These are phyloP conservation scores for Drosophila aldrichi DNA, from an alignment of 2,888 invertebrate genomes.

Conservation along the genomic window DNA sequence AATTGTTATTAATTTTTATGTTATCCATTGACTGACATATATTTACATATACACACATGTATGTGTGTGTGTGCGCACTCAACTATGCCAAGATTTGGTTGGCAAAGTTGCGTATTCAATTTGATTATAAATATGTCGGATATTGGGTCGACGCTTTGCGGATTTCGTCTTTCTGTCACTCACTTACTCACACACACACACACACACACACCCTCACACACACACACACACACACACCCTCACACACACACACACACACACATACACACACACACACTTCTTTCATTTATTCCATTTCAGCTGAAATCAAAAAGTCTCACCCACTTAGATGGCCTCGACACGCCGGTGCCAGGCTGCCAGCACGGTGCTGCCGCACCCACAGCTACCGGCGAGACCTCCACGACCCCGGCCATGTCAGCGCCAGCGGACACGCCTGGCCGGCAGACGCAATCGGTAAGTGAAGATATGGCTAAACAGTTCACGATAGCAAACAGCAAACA, in stretches of 20 bases:
- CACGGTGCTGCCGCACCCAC: conserved; percentile 66
- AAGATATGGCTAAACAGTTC: conserved; percentile 14
- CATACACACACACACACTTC: conserved; percentile 21
- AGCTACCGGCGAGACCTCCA: conserved; percentile 28
- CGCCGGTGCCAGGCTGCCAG: conserved; percentile 83
- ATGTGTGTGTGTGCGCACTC: not conserved
- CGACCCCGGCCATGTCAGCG: conserved; percentile 33
- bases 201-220: conserved; percentile 8
- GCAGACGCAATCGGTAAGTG: conserved; percentile 51
- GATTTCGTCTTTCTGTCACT: conserved; percentile 26
- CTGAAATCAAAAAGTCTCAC: conserved; percentile 91
- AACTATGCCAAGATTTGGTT: not conserved
- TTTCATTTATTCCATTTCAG: conserved; percentile 85
- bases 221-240: conserved; percentile 16
- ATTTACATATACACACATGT: not conserved
- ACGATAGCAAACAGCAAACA: not conserved
- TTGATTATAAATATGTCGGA: conserved; percentile 27
- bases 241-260: not conserved
- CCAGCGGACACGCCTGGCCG: conserved; percentile 29
- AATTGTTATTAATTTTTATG: not conserved
- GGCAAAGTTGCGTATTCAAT: conserved; percentile 1
- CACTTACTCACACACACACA: conserved; percentile 13
- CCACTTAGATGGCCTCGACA: conserved; percentile 89
- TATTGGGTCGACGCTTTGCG: conserved; percentile 25
- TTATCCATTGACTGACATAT: not conserved